Evolutionary conservation across 1,140 invertebrate species (phyloP).

Genomic region (Conopomorpha cramerella): DNA sequence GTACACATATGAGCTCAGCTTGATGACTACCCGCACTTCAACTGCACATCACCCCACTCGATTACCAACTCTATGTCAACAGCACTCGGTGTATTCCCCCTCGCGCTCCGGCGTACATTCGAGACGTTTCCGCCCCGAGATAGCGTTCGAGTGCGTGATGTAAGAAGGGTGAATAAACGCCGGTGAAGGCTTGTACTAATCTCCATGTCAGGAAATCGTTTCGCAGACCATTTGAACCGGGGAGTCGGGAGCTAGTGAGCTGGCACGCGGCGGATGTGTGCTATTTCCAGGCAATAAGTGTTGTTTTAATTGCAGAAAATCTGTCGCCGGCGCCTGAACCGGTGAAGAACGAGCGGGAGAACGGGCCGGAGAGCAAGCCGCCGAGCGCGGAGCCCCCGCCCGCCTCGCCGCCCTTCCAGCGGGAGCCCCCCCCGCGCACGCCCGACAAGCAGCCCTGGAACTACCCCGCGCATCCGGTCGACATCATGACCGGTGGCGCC

Average conservation of each 20-base stretch:
- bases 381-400: slow-evolving; percentile 42
- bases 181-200: slow-evolving; percentile 59
- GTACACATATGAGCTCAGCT: slow-evolving; percentile 7
- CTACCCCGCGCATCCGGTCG: slow-evolving; percentile 73
- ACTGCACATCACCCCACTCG: too few species aligned
- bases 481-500: slow-evolving; percentile 75
- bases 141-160: slow-evolving; percentile 52
- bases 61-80: too few species aligned
- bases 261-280: slow-evolving; percentile 46
- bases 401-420: slow-evolving; percentile 42
- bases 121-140: too few species aligned
- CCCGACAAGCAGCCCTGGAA: slow-evolving; percentile 69
- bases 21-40: neutral
- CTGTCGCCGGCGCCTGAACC: slow-evolving; percentile 30
- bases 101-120: too few species aligned
- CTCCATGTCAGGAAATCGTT: slow-evolving; percentile 60
- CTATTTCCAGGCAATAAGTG: neutral
- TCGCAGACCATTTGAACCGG: slow-evolving; percentile 54
- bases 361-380: slow-evolving; percentile 51
- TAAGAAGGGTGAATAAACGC: slow-evolving; percentile 50
- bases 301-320: slow-evolving; percentile 22
- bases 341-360: slow-evolving; percentile 34
- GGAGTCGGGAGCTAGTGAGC: slow-evolving; percentile 27
- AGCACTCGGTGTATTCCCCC: too few species aligned
- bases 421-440: slow-evolving; percentile 52